Evolutionary conservation across 2,888 invertebrate species (phyloP).

Genomic region (Calameuta idolon): DNA sequence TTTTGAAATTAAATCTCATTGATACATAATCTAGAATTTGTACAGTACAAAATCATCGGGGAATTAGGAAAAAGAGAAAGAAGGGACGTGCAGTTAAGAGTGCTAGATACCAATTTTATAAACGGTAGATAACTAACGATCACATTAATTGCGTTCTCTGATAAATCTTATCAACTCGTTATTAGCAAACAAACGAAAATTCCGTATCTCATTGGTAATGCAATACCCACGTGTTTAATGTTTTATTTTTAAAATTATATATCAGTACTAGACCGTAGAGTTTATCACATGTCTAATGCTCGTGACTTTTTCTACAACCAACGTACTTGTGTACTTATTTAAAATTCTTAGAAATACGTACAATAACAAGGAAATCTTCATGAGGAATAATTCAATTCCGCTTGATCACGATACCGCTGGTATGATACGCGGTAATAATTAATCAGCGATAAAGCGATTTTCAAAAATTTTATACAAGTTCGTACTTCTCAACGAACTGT

Average conservation of each 20-base stretch:
- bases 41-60: conserved; percentile 9
- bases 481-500: not conserved
- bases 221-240: not conserved
- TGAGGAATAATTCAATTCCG: not conserved
- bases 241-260: not conserved
- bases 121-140: not conserved
- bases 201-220: not conserved
- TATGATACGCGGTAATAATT: not conserved
- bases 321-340: not conserved
- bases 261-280: not conserved
- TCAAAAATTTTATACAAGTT: no score
- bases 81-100: conserved; percentile 4
- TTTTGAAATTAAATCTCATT: conserved; percentile 11
- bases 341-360: not conserved
- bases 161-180: not conserved
- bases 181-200: not conserved
- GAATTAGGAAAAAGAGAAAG: not conserved
- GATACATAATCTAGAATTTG: conserved; percentile 9
- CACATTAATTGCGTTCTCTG: not conserved
- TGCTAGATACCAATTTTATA: conserved; percentile 11
- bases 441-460: not conserved
- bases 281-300: not conserved
- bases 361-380: not conserved
- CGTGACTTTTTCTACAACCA: not conserved
- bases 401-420: not conserved